phyloP scores from a whole-genome alignment of 2,888 invertebrate species.

The Asteroscopus sphinx region DNA sequence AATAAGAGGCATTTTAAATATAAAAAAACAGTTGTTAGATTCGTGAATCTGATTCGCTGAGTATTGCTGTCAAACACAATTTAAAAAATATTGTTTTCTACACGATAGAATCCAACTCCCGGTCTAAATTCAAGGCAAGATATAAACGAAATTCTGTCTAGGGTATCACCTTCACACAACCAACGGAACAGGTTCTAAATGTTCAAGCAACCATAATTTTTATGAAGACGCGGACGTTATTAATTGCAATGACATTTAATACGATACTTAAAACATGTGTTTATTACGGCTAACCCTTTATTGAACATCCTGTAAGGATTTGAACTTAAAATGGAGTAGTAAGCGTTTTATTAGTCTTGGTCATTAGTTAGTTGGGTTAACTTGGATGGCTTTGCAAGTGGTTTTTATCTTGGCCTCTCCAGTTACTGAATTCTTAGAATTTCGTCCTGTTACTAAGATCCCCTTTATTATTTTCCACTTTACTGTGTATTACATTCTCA shows the following conservation, averaged over 20 bases:
- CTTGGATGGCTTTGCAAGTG: background rate
- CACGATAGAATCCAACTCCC: too few species aligned
- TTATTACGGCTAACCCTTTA: conserved; percentile 25
- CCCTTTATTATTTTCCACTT: background rate
- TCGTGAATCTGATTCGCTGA: background rate
- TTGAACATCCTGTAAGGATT: conserved; percentile 10
- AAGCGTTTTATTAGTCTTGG: background rate
- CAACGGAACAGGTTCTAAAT: conserved; percentile 74
- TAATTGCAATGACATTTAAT: conserved; percentile 70
- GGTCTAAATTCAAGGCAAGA: conserved; percentile 16
- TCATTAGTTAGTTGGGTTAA: background rate
- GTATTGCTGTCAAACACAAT: too few species aligned
- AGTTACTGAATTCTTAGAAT: background rate
- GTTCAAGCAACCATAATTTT: conserved; percentile 66
- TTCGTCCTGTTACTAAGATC: background rate
- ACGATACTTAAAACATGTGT: conserved; percentile 33
- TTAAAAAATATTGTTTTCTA: too few species aligned
- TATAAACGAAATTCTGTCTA: conserved; percentile 62
- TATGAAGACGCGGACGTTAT: conserved; percentile 69
- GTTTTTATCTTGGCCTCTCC: background rate
- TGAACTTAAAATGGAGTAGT: conserved; percentile 4
- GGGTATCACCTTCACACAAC: conserved; percentile 71
- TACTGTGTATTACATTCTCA: too few species aligned
- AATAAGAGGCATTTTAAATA: too few species aligned
- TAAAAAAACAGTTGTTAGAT: background rate